Base-by-base conservation (phyloP, 2,888 invertebrate species). In the Hipparchia semele region DNA sequence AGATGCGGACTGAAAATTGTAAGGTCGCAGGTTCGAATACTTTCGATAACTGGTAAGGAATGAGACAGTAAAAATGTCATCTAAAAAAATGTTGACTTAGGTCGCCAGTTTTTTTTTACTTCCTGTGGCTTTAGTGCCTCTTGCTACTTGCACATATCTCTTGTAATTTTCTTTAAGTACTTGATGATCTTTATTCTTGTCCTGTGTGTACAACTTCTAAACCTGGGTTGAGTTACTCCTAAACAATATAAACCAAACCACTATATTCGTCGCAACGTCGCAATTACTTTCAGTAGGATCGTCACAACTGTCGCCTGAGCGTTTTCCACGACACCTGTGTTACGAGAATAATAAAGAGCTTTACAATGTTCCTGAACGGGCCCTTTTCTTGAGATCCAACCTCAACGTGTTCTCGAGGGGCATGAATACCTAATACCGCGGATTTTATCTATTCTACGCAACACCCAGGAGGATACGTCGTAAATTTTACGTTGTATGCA, bases 401-500 rank as follows among this genome's bases (percentile, higher is more conserved):
- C 93, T 87, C 92, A 89, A 83, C 89, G 91, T 90, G 90, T 92
- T 92, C 93, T 92, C 92, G 91, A 90, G 93, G 93, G 92, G 92
- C 92, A 92, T 93, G 92, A 93, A 93, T 93, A 91, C 90, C 91
- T 92, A 91, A 93, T 88, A 87, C 86, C 86, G 86, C 82, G 83
- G 89, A 89, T 87, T 90, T 92, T 92, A 91, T 91, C 89, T 89
- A 86, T 89, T 85, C 86, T 83, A 86, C 86, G 87, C 85, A 88
- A 87, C 84, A 86, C 86, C 81, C 83, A 78, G 78, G 87, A 85
- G 86, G 85, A 88, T 88, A 85, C 86, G 83, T 86, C 82, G 82
- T 80, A 84, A 87, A 84, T 89, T 88, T 87, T 86, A 83, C 86
- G 84, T 83, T 84, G 84, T 83, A 85, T 86, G 85, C 88, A 86